Conservation (phyloP, 2,888 invertebrate species). For the Miltochrista miniata region DNA sequence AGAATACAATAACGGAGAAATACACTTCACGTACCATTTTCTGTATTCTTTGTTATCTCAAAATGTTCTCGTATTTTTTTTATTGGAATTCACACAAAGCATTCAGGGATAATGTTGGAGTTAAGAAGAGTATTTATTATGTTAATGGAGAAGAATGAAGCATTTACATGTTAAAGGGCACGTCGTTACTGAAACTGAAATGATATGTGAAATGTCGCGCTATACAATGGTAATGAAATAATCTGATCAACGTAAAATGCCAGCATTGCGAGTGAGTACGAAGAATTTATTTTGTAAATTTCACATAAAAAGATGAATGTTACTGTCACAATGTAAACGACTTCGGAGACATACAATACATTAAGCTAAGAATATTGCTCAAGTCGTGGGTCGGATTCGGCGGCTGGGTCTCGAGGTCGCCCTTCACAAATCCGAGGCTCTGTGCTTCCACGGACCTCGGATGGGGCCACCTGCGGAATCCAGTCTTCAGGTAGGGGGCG, state of each 20-base stretch:
- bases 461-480: too few species aligned
- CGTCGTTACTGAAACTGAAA: conserved; percentile 23
- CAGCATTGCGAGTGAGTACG: not conserved
- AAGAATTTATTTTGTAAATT: not conserved
- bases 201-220: not conserved
- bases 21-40: not conserved
- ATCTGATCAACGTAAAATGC: not conserved
- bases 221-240: not conserved
- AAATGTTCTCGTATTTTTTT: not conserved
- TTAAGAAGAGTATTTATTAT: conserved; percentile 13
- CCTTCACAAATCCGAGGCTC: too few species aligned
- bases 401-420: too few species aligned
- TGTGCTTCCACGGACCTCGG: too few species aligned
- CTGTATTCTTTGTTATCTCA: not conserved
- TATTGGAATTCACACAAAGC: conserved; percentile 1
- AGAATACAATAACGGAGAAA: not conserved
- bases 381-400: too few species aligned
- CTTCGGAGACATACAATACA: too few species aligned
- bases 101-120: conserved; percentile 1
- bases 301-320: not conserved
- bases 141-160: conserved; percentile 19
- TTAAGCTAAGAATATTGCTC: too few species aligned
- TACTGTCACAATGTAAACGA: too few species aligned
- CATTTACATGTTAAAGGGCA: conserved; percentile 35
- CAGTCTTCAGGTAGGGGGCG: too few species aligned